Conservation (phyloP, 2,113 vertebrate species). For the Anseranas semipalmata region DNA sequence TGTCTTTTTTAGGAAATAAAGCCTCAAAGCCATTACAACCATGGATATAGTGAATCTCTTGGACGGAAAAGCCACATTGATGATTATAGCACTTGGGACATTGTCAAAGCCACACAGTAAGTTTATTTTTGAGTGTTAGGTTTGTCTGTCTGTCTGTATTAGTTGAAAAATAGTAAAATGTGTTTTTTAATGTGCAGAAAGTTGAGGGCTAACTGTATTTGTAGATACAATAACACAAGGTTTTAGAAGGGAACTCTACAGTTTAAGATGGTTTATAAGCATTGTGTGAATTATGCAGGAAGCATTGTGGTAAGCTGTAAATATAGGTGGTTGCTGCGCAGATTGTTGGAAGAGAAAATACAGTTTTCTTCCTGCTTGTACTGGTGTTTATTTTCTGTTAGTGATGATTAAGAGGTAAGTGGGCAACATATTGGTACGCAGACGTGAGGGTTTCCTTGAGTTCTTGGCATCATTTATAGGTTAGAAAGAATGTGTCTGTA, state of each 20-base stretch:
- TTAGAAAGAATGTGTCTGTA: neutral
- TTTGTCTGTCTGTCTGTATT: neutral
- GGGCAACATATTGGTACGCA: neutral
- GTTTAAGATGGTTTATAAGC: neutral
- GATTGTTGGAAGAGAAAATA: neutral
- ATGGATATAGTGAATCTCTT: conserved; percentile 91
- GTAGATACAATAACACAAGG: neutral
- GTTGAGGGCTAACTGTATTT: neutral
- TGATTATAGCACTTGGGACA: conserved; percentile 99
- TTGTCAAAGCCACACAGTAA: conserved; percentile 99
- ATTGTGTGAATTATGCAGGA: neutral
- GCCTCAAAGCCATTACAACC: conserved; percentile 94
- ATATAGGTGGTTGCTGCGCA: neutral
- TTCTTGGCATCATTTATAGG: neutral
- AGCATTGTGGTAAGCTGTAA: neutral
- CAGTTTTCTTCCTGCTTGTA: neutral
- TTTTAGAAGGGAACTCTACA: neutral
- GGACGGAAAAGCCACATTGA: conserved; percentile 95
- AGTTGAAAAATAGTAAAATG: neutral
- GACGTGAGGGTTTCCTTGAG: neutral
- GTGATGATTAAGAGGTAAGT: neutral
- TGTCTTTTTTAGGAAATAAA: conserved; percentile 89
- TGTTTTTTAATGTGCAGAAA: neutral
- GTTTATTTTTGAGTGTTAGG: conserved; percentile 53
- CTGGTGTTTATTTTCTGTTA: neutral